phyloP scores from a whole-genome alignment of 2,797 vertebrate species.

The Syngnathus acus region DNA sequence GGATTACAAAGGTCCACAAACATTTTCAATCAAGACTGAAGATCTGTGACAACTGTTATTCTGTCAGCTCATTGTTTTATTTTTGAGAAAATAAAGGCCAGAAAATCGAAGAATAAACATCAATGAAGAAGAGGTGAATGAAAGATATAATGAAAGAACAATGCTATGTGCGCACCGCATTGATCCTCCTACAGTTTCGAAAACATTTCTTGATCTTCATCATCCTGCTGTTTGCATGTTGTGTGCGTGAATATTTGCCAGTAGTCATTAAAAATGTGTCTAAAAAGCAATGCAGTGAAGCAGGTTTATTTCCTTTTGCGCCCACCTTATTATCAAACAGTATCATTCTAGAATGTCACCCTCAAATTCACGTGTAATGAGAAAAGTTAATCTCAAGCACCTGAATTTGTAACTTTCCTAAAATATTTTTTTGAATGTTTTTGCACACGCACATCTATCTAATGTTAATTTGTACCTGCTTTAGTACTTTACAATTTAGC shows the following conservation, averaged over 20 bases:
- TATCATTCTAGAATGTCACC: not conserved
- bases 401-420: no score
- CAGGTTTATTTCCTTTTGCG: not conserved
- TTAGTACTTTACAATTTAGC: no score
- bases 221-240: not conserved
- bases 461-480: no score
- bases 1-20: not conserved
- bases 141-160: constrained; percentile 26
- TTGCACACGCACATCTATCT: no score
- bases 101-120: constrained; percentile 51
- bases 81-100: not conserved
- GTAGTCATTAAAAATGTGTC: not conserved
- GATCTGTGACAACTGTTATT: constrained; percentile 35
- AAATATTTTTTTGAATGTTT: no score
- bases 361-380: not conserved
- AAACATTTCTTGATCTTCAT: constrained; percentile 1
- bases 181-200: constrained; percentile 25
- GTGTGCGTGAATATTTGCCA: not conserved
- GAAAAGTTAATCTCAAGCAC: no score
- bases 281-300: not conserved
- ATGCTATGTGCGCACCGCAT: constrained; percentile 23
- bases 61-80: constrained; percentile 6
- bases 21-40: not conserved
- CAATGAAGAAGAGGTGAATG: constrained; percentile 29
- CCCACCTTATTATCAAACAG: not conserved